phyloP scores from a whole-genome alignment of 2,888 invertebrate genomes.

The Drosophila limbata region DNA sequence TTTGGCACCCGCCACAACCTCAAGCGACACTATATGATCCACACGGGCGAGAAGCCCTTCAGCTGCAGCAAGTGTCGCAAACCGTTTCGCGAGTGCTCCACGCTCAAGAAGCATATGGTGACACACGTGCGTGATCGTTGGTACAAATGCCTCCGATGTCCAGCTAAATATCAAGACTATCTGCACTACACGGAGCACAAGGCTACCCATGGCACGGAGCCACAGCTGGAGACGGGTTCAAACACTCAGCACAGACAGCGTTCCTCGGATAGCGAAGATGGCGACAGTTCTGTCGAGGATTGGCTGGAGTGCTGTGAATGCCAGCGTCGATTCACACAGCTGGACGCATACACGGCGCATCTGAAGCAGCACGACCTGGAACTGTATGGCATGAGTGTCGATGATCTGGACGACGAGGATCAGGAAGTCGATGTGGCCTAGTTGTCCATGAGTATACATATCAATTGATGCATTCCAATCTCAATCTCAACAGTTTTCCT shows the following conservation, averaged over 20 bases:
- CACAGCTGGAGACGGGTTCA: constrained; percentile 28
- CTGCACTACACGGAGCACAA: constrained; percentile 82
- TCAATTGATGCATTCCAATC: background rate
- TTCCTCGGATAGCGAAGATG: constrained; percentile 76
- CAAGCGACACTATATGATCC: constrained; percentile 85
- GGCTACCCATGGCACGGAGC: constrained; percentile 59
- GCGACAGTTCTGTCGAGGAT: constrained; percentile 73
- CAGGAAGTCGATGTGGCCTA: constrained; percentile 70
- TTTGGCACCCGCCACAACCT: constrained; percentile 85
- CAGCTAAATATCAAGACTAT: constrained; percentile 82
- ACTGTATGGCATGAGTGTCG: constrained; percentile 63
- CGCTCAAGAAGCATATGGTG: constrained; percentile 84
- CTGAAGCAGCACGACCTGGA: constrained; percentile 81
- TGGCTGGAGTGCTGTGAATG: constrained; percentile 84
- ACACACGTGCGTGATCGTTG: constrained; percentile 84
- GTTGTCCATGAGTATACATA: constrained; percentile 1
- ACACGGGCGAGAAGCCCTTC: constrained; percentile 85
- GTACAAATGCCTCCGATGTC: constrained; percentile 83
- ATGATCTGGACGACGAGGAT: constrained; percentile 65
- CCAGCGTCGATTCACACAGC: constrained; percentile 78
- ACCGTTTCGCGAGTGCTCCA: constrained; percentile 84
- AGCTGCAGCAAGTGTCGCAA: constrained; percentile 83
- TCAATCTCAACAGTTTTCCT: background rate
- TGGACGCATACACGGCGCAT: constrained; percentile 82
- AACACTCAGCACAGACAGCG: constrained; percentile 32